A percentile compares a stretch with the other conserved stretches of the same genome.
phyloP scores from a whole-genome alignment of 2,797 vertebrate genomes.

The Melanotaenia boesemani region DNA sequence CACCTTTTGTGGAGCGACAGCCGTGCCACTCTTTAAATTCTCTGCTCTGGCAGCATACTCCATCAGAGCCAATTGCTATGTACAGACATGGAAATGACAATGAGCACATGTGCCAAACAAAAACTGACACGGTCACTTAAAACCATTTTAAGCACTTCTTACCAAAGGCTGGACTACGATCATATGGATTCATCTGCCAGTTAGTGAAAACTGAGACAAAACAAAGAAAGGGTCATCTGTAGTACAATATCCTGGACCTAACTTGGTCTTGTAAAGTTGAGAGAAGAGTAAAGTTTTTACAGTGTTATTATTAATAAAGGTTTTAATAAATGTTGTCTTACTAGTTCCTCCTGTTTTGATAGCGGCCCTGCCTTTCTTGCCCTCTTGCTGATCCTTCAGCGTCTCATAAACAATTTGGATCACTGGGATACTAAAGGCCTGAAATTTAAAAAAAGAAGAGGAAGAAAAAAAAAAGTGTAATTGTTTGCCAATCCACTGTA shows the following conservation, averaged over 20 bases:
- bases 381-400: constrained; percentile 95
- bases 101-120: neutral
- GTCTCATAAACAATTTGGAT: constrained; percentile 99
- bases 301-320: neutral
- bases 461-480: too few relatives aligned
- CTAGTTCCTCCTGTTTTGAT: constrained; percentile 93
- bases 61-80: constrained; percentile 94
- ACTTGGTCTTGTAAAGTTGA: neutral
- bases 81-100: constrained; percentile 8
- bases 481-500: neutral
- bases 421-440: constrained; percentile 98
- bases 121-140: neutral
- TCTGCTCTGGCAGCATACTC: constrained; percentile 96
- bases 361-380: constrained; percentile 91
- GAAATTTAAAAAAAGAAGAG: constrained; percentile 10
- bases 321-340: constrained; percentile 59
- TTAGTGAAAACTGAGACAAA: constrained; percentile 91
- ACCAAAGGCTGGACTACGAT: constrained; percentile 96
- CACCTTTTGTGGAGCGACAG: constrained; percentile 92
- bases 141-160: constrained; percentile 65
- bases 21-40: constrained; percentile 99
- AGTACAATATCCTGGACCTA: neutral
- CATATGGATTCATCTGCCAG: constrained; percentile 99
- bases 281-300: neutral
- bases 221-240: constrained; percentile 4